A percentile compares a stretch with the other conserved stretches of the same genome.
phyloP scores from a whole-genome alignment of 2,888 invertebrate genomes.

The Acrocyrtus sp. region DNA sequence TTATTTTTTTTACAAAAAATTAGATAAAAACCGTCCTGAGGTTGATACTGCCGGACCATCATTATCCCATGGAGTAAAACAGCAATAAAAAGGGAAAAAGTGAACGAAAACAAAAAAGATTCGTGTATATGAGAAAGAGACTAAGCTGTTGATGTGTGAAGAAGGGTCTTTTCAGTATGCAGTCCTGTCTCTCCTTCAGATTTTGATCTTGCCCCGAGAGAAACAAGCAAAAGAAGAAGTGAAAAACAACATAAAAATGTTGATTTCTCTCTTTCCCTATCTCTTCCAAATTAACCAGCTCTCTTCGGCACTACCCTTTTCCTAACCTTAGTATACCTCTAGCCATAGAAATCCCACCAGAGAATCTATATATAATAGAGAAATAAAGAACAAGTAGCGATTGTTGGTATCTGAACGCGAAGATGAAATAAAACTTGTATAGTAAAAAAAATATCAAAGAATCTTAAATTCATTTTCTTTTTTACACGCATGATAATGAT shows the following conservation, averaged over 20 bases:
- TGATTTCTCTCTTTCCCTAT: constrained; percentile 26
- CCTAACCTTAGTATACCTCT: no score
- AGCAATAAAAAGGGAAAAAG: constrained; percentile 8
- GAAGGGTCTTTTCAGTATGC: constrained; percentile 30
- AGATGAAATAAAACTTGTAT: no score
- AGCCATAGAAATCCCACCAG: background rate
- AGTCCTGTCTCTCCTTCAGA: constrained; percentile 24
- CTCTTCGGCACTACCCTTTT: no score
- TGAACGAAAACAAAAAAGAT: constrained; percentile 5
- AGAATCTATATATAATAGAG: background rate
- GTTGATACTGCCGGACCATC: no score
- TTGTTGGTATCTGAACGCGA: background rate
- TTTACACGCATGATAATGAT: background rate
- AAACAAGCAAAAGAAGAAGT: constrained; percentile 33
- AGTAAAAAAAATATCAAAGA: background rate
- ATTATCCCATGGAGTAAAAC: no score
- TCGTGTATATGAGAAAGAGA: no score
- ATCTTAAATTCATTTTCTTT: background rate
- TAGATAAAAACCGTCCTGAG: no score
- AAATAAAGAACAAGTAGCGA: background rate
- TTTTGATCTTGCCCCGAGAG: constrained; percentile 42
- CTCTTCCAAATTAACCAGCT: constrained; percentile 20
- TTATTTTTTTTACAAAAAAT: no score
- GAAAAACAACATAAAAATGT: constrained; percentile 41
- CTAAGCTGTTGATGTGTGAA: constrained; percentile 41